phyloP scores from a whole-genome alignment of 2,113 vertebrate genomes.

The Xenus cinereus region DNA sequence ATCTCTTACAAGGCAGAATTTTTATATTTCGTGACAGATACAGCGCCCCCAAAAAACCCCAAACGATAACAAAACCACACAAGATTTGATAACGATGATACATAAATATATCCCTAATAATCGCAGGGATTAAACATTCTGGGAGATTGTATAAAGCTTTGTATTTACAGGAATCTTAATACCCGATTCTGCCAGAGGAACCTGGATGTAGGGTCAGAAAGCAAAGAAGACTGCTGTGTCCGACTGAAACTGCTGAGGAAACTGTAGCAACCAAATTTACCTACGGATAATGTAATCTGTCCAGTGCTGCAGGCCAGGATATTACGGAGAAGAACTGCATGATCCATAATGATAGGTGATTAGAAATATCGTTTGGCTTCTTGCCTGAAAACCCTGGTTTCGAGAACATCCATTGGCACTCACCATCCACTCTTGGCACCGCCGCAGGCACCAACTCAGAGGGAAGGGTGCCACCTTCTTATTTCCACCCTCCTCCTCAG shows the following conservation, averaged over 20 bases:
- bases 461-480: not conserved
- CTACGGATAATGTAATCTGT: not conserved
- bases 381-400: not conserved
- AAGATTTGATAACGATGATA: not conserved
- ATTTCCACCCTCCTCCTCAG: not conserved
- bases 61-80: not conserved
- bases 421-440: rapidly evolving
- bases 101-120: not conserved
- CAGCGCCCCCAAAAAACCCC: not conserved
- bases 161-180: not conserved
- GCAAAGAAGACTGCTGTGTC: not conserved
- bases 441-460: rapidly evolving
- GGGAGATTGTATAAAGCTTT: not conserved
- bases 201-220: not conserved
- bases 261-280: not conserved
- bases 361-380: not conserved
- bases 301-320: not conserved
- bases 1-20: not conserved
- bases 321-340: not conserved
- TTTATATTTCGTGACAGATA: not conserved
- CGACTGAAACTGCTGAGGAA: not conserved
- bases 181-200: not conserved
- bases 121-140: not conserved
- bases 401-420: not conserved
- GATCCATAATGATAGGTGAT: not conserved